Evolutionary conservation across 2,113 vertebrate genomes (phyloP).

Genomic region (Urocitellus parryii): DNA sequence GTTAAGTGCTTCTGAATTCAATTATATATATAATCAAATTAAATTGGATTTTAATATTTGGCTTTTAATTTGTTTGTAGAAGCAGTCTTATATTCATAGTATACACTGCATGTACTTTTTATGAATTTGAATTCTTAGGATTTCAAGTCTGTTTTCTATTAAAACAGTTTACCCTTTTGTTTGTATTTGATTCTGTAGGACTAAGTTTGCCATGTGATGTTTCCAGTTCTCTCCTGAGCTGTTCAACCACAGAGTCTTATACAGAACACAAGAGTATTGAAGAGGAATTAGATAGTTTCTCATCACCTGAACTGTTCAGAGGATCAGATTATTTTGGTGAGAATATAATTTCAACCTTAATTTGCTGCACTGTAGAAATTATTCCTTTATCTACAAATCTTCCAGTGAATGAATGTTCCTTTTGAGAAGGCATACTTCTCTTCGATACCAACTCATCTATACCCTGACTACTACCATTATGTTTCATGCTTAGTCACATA

Average conservation of each 20-base stretch:
- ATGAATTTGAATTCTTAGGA: conserved; percentile 42
- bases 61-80: not conserved
- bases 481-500: not conserved
- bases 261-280: conserved; percentile 28
- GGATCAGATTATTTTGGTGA: conserved; percentile 85
- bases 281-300: conserved; percentile 76
- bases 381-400: conserved; percentile 28
- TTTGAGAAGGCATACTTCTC: conserved; percentile 20
- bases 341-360: conserved; percentile 59
- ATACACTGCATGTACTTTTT: not conserved
- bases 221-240: conserved; percentile 86
- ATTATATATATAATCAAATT: not conserved
- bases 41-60: not conserved
- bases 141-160: conserved; percentile 48
- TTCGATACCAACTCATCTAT: not conserved
- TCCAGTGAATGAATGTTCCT: not conserved
- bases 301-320: conserved; percentile 93
- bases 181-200: conserved; percentile 80
- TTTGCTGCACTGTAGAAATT: not conserved
- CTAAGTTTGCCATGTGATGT: conserved; percentile 85
- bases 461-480: not conserved
- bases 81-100: conserved; percentile 25
- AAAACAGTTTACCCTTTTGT: not conserved
- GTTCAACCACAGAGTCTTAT: conserved; percentile 82
- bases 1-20: no score